Base-by-base conservation (phyloP, 1,140 invertebrate genomes). In the Paracyclopina nana region DNA sequence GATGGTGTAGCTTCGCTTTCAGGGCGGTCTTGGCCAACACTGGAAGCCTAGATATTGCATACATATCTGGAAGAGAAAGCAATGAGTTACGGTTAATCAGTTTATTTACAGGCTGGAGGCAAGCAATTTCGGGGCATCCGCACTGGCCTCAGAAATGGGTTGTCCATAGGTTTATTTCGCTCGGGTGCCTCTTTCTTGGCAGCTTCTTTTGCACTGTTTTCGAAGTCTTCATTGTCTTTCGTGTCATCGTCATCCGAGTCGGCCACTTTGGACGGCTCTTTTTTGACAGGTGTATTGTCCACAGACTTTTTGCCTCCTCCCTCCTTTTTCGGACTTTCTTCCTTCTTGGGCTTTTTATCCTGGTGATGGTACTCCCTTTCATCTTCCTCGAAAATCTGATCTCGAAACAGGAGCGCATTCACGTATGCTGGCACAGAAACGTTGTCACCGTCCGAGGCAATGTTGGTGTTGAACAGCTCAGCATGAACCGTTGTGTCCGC, bases 311-410 rank as follows among this genome's bases (percentile, higher is more conserved):
- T 42, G 8, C 24, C 40, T 22, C 26, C 46, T 54, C 52, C 54
- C 51, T 55, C 54, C 50, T 55, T 61, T 43, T 57, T 29, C 50
- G 27, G 45, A 38, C 46, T 60, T 43, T 20, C 40, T 14, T 57
- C 55, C 50, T 48, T 43, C 50, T 38, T 24, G 40, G 55, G 64
- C 57, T 57, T 62, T 63, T 51, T 72, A 65, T 60, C 66, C 70
- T 62, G 61, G 71, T 69, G 64, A 70, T 61, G 55, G 65, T 61
- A 58, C 61, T 52, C 48, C 68, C 58, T 66, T 71, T 85, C 80
- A 61, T 91, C 84, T 58, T 80, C 77, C 59, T 94, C 87, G 68
- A 92, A 88, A 25, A 94, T 78, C 70, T 95, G 87, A 67, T 96
- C 90, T 57, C 81, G 82, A 1, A 87, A 87, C 56, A 92, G 63